These are phyloP conservation scores for Anoncus sp. DNA, from an alignment of 2,888 invertebrate genomes.

Conservation along the genomic window DNA sequence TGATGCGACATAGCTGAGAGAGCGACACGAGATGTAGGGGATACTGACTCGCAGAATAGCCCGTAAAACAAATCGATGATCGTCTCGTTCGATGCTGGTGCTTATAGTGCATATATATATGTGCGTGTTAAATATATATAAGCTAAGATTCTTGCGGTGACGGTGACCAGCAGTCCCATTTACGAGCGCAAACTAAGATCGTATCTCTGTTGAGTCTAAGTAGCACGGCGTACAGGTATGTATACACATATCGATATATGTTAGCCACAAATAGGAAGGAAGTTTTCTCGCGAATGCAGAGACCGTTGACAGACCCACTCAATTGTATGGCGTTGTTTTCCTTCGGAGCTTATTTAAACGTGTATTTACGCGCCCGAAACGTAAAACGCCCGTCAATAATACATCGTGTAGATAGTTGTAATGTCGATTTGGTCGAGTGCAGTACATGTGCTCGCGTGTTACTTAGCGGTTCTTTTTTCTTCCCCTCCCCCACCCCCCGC, in stretches of 20 bases:
- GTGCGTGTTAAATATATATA: not conserved
- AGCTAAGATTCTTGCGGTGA: conserved; percentile 10
- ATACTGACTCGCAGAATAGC: conserved; percentile 67
- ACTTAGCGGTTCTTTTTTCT: not conserved
- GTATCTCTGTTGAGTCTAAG: conserved; percentile 66
- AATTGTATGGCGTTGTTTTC: conserved; percentile 66
- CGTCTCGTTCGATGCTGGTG: conserved; percentile 65
- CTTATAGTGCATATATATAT: conserved; percentile 34
- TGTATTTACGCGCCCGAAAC: conserved; percentile 10
- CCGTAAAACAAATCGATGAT: conserved; percentile 75
- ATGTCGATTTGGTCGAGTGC: conserved; percentile 29
- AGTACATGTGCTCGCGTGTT: not conserved
- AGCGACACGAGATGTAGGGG: conserved; percentile 63
- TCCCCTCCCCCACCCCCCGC: conserved; percentile 26
- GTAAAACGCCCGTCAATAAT: conserved; percentile 62
- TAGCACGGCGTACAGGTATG: conserved; percentile 6
- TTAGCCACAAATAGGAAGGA: not conserved
- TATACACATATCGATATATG: not conserved
- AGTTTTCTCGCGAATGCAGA: conserved; percentile 6
- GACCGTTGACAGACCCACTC: conserved; percentile 70
- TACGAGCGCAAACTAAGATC: conserved; percentile 64
- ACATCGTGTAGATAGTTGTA: conserved; percentile 40
- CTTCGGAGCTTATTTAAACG: conserved; percentile 36
- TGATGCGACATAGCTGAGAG: conserved; percentile 23
- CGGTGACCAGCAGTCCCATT: conserved; percentile 34